Percentiles rank a stretch among this genome's conserved stretches.
Conservation (phyloP, 2,113 vertebrate genomes). For the Clarias magur region DNA sequence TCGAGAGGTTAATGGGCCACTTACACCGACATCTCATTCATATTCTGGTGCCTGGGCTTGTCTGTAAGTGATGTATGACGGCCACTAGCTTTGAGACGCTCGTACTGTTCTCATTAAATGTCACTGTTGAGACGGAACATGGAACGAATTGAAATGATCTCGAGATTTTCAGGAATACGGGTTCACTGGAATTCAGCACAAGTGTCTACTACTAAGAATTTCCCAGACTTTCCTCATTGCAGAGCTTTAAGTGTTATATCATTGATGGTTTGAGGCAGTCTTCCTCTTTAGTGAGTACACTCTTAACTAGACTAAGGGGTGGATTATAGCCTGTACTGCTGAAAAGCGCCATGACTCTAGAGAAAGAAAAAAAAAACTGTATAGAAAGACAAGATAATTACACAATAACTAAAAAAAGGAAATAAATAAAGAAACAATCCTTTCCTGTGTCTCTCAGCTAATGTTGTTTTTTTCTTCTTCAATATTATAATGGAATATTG, state of each 20-base stretch:
- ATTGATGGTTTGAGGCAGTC: neutral
- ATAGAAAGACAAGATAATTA: neutral
- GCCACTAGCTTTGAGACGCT: neutral
- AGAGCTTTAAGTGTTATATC: neutral
- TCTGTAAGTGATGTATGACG: neutral
- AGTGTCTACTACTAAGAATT: neutral
- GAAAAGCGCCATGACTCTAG: neutral
- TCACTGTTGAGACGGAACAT: neutral
- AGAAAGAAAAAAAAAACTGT: neutral
- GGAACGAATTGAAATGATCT: conserved; percentile 18
- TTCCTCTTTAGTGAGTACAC: neutral
- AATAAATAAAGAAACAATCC: neutral
- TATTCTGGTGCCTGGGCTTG: neutral
- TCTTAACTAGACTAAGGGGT: neutral
- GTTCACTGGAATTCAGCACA: neutral
- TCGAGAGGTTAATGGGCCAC: neutral
- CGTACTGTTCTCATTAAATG: conserved; percentile 17
- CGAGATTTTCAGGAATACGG: neutral
- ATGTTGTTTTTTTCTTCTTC: neutral
- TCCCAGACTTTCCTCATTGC: too few species aligned
- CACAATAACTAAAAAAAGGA: neutral
- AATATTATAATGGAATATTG: neutral
- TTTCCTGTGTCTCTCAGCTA: neutral
- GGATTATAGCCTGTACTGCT: neutral
- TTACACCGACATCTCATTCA: neutral